Evolutionary conservation across 2,797 vertebrate genomes (phyloP).

Genomic region (Potorous gilbertii): DNA sequence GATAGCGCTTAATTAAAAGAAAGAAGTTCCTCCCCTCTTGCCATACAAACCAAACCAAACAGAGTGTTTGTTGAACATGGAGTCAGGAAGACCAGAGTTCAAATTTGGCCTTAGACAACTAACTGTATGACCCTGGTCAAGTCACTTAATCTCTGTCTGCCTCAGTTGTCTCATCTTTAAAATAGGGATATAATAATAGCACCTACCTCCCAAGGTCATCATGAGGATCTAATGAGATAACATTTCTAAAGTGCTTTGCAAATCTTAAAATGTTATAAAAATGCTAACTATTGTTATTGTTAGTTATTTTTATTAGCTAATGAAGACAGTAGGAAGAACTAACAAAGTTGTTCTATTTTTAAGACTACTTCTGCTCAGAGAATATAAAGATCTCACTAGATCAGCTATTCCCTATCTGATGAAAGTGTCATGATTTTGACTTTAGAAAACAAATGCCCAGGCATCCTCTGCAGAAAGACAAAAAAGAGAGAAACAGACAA

Average conservation of each 20-base stretch:
- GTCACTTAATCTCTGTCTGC: not conserved
- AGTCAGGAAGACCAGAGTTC: accelerated
- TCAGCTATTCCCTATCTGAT: accelerated
- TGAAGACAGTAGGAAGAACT: not conserved
- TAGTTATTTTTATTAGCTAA: not conserved
- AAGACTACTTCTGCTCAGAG: accelerated
- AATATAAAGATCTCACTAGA: not conserved
- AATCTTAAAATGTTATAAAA: not conserved
- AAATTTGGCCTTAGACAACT: not conserved
- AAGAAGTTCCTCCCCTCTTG: not conserved
- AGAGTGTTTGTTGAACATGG: accelerated
- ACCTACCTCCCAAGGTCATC: not conserved
- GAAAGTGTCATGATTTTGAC: accelerated
- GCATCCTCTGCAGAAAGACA: not conserved
- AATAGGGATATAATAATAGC: not conserved
- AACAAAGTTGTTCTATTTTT: accelerated
- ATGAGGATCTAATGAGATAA: not conserved
- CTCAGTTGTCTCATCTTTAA: not conserved
- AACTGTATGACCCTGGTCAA: not conserved
- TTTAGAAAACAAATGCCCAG: not conserved
- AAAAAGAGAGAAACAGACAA: not conserved
- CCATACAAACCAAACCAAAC: accelerated
- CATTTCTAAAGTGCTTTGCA: not conserved
- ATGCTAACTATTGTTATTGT: not conserved
- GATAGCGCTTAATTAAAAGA: not conserved